phyloP scores from a whole-genome alignment of 2,888 invertebrate species.

The Dicyrtomina minuta region DNA sequence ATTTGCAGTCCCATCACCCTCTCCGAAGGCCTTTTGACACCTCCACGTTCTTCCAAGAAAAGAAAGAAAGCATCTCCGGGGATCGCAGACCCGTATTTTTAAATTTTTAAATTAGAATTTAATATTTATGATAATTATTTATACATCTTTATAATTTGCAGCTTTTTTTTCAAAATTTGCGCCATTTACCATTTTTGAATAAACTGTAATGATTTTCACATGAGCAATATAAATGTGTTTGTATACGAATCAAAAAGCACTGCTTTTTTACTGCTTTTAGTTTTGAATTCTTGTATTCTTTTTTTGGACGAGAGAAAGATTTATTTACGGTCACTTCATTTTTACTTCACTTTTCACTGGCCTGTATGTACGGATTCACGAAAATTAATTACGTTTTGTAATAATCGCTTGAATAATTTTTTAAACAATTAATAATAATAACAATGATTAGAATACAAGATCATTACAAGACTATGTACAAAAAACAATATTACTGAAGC shows the following conservation, averaged over 20 bases:
- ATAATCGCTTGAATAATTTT: conserved; percentile 17
- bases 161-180: conserved; percentile 20
- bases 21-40: conserved; percentile 54
- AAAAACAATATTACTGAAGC: no score
- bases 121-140: background rate
- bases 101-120: conserved; percentile 18
- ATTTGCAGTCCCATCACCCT: conserved; percentile 51
- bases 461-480: no score
- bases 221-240: background rate
- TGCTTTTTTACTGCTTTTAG: background rate
- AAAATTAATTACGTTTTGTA: background rate
- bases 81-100: conserved; percentile 15
- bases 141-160: conserved; percentile 19
- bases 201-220: no score
- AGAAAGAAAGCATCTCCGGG: conserved; percentile 31
- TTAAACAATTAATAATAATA: conserved; percentile 4
- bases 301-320: conserved; percentile 22
- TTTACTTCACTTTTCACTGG: background rate
- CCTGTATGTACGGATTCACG: conserved; percentile 13
- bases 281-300: background rate
- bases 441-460: no score
- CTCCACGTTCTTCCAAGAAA: conserved; percentile 54
- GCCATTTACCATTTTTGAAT: conserved; percentile 23
- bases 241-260: conserved; percentile 6
- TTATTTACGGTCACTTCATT: conserved; percentile 22